Evolutionary conservation across 2,888 invertebrate species (phyloP).

Genomic region (Amiota mariae): DNA sequence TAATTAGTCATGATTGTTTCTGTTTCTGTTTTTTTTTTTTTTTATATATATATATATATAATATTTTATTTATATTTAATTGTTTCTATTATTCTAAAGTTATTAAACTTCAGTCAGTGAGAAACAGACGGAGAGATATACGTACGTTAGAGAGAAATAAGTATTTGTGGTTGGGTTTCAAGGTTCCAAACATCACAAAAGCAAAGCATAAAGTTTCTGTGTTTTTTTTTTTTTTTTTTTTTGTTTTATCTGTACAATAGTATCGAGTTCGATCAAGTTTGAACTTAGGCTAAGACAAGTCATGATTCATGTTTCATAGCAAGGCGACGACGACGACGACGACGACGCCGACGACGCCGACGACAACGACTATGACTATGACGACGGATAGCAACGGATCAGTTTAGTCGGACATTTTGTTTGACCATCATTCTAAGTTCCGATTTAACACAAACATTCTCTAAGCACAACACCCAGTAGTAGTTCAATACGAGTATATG

Average conservation of each 20-base stretch:
- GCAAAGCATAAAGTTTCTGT: conserved; percentile 27
- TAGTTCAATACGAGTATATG: too few relatives aligned
- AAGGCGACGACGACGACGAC: not conserved
- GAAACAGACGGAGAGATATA: conserved; percentile 34
- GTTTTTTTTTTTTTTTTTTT: too few relatives aligned
- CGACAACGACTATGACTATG: not conserved
- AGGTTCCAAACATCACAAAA: conserved; percentile 57
- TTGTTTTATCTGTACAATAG: conserved; percentile 2
- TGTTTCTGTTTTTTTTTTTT: conserved; percentile 46
- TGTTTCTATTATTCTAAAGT: conserved; percentile 26
- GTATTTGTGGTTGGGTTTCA: conserved; percentile 36
- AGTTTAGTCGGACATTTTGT: not conserved
- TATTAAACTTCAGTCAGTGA: conserved; percentile 9
- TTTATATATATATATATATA: conserved; percentile 28
- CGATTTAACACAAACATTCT: not conserved
- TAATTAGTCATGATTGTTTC: conserved; percentile 30
- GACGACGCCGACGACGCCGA: too few relatives aligned
- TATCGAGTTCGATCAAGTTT: not conserved
- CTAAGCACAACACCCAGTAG: conserved; percentile 19
- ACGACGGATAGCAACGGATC: not conserved
- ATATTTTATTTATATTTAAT: conserved; percentile 30
- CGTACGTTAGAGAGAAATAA: conserved; percentile 34
- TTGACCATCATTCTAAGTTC: not conserved
- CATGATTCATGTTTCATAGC: conserved; percentile 22
- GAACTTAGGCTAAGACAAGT: conserved; percentile 17